Evolutionary conservation across 2,888 invertebrate species (phyloP).

Genomic region (Tetragonisca angustula): DNA sequence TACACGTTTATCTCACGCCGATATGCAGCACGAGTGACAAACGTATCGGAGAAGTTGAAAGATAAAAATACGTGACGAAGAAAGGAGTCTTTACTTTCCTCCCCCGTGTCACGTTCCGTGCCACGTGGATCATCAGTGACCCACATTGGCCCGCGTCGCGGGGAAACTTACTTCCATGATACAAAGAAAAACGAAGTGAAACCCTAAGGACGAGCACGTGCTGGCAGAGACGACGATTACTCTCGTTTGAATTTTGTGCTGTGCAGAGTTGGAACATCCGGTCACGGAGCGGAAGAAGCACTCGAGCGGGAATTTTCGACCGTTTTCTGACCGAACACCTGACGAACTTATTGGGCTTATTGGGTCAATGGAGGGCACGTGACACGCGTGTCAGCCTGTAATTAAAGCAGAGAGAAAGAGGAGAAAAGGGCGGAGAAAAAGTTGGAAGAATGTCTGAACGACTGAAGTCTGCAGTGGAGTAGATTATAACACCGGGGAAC

Average conservation of each 20-base stretch:
- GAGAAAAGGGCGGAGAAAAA: neutral
- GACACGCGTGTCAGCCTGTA: constrained; percentile 4
- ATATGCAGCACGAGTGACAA: neutral
- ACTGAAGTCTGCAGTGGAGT: neutral
- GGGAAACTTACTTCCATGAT: neutral
- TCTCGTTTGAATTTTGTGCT: neutral
- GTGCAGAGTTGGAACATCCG: neutral
- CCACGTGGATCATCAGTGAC: constrained; percentile 20
- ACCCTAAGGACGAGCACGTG: neutral
- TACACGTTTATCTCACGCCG: too few relatives aligned
- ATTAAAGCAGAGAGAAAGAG: neutral
- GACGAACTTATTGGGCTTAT: constrained; percentile 35
- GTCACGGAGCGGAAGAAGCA: neutral
- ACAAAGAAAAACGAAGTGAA: neutral
- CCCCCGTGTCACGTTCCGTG: constrained; percentile 4
- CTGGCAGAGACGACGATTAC: neutral
- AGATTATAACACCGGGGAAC: neutral
- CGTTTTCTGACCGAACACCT: constrained; percentile 6
- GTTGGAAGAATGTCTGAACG: neutral
- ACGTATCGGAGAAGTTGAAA: neutral
- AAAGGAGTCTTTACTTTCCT: neutral
- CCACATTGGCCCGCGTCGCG: neutral
- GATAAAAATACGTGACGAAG: neutral
- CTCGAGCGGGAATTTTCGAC: neutral
- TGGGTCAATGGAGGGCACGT: constrained; percentile 44